These are phyloP conservation scores for Bellardia pandia DNA, from an alignment of 2,888 invertebrate genomes.

Conservation along the genomic window DNA sequence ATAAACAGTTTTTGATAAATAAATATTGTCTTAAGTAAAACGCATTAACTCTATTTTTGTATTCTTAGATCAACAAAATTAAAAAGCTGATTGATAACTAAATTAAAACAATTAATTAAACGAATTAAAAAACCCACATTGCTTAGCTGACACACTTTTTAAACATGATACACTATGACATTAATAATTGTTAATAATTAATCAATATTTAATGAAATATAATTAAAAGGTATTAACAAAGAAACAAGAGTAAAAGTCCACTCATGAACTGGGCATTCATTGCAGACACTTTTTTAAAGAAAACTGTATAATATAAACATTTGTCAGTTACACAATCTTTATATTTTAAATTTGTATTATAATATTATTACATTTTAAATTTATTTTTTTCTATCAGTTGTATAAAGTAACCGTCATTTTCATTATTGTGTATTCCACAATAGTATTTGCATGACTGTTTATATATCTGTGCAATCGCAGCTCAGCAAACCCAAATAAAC, in stretches of 20 bases:
- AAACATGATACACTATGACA: not conserved
- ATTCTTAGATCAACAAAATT: not conserved
- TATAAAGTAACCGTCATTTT: no score
- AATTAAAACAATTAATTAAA: not conserved
- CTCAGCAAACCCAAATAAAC: not conserved
- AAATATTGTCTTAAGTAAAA: no score
- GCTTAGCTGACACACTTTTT: slow-evolving; percentile 1
- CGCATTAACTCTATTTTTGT: no score
- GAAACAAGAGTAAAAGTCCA: not conserved
- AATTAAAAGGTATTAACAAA: not conserved
- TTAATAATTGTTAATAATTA: not conserved
- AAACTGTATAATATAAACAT: no score
- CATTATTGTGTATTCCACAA: not conserved
- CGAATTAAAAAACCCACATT: not conserved
- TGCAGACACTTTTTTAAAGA: no score
- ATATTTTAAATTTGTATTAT: no score
- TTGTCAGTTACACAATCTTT: no score
- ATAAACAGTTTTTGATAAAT: no score
- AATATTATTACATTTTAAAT: no score
- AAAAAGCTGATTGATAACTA: not conserved
- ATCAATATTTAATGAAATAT: not conserved
- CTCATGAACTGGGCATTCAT: not conserved
- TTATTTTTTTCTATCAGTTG: no score
- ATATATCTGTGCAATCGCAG: not conserved
- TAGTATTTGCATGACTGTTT: not conserved